Base-by-base conservation (phyloP, 2,113 vertebrate genomes). In the Scomber japonicus region DNA sequence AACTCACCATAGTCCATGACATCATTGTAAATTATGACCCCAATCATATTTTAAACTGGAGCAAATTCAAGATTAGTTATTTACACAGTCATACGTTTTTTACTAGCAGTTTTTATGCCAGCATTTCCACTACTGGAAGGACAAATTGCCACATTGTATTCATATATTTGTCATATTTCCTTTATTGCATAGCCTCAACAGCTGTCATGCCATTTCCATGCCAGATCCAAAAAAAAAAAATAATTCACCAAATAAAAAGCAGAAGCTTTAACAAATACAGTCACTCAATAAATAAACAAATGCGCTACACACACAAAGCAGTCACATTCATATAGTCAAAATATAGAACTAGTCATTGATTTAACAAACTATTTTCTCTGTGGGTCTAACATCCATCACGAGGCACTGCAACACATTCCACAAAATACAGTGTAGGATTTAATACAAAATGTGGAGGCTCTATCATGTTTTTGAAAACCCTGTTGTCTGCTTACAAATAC, bases 231-330 rank as follows among this genome's bases (percentile, higher is more conserved):
- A 89, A 71, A 75, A 54, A 40, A 53, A 15, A 14, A 16, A 17
- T 21, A 84, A 80, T 59, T 87, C 87, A 91, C 88, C 81, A 87
- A 90, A 89, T 74, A 82, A 85, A 92, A 87, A 89, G 88, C 84
- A 69, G 77, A 85, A 89, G 80, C 91, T 50, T 61, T 86, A 82
- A 84, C 84, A 84, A 89, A 81, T 50, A 89, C 86, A 91, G 87
- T 89, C 83, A 89, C 91, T 89, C 88, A 90, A 91, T 92, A 92
- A 94, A 92, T 92, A 88, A 92, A 91, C 79, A 86, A 69, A 62
- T 81, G 80, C 87, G 68, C 80, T 88, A 86, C 87, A 76, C 89
- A 85, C 71, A 87, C 55, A 83, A 87, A 89, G 85, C 79, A 21
- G 85, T 86, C 88, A 85, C 86, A 79, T 88, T 86, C 87, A 81